These are phyloP conservation scores for Lacerta bilineata DNA, from an alignment of 2,797 vertebrate species.

Conservation along the genomic window DNA sequence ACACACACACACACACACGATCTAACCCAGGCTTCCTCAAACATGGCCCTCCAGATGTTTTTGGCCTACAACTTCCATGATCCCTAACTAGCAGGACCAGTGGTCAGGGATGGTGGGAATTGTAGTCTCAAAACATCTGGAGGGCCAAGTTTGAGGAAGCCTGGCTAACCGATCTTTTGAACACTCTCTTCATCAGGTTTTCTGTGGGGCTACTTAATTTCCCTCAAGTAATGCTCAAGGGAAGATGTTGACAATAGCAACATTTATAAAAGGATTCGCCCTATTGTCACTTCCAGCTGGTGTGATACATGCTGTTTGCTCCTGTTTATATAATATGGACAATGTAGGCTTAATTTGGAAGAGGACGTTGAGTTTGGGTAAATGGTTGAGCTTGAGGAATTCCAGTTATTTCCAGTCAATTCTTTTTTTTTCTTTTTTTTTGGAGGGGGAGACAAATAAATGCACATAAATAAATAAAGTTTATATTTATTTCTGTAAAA, in stretches of 20 bases:
- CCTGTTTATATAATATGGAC: neutral
- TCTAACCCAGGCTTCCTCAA: no score
- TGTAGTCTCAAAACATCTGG: no score
- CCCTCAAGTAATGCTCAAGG: neutral
- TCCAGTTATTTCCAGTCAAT: neutral
- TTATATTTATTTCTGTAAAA: constrained; percentile 4
- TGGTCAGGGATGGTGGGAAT: no score
- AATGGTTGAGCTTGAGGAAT: neutral
- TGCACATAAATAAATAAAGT: neutral
- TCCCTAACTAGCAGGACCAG: no score
- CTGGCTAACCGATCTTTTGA: no score
- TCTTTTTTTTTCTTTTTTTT: neutral
- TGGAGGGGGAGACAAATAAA: neutral
- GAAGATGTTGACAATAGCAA: neutral
- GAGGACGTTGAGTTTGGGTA: neutral
- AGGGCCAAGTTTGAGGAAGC: no score
- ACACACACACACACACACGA: neutral
- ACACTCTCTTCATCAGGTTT: neutral
- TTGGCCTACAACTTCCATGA: no score
- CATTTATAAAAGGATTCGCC: neutral
- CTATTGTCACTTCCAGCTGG: neutral
- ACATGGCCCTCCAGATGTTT: no score
- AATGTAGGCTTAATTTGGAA: neutral
- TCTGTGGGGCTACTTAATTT: neutral
- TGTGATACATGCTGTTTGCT: neutral